phyloP scores from a whole-genome alignment of 1,140 invertebrate species.

The Rhopalosiphum maidis region DNA sequence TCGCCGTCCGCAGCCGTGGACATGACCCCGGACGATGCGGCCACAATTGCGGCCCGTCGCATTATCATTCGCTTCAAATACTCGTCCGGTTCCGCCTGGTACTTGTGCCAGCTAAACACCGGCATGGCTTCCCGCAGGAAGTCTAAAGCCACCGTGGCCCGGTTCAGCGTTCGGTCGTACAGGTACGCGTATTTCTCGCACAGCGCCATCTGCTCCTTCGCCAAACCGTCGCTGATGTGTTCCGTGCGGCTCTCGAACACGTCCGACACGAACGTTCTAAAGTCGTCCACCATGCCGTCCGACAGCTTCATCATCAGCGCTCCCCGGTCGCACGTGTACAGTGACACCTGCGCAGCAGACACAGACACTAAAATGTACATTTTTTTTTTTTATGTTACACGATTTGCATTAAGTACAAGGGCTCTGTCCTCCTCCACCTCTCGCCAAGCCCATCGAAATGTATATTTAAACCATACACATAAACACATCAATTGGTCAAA shows the following conservation, averaged over 20 bases:
- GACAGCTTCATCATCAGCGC: background rate
- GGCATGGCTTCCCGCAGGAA: constrained; percentile 24
- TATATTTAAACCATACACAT: too few relatives aligned
- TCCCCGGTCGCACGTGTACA: constrained; percentile 34
- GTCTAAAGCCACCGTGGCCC: constrained; percentile 29
- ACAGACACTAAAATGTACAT: too few relatives aligned
- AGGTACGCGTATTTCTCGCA: constrained; percentile 21
- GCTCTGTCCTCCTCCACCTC: too few relatives aligned
- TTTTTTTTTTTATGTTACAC: too few relatives aligned
- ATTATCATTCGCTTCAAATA: background rate
- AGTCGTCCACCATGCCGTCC: constrained; percentile 28
- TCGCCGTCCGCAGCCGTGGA: background rate
- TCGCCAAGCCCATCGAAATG: too few relatives aligned
- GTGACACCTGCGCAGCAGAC: background rate
- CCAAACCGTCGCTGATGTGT: constrained; percentile 46
- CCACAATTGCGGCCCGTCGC: background rate
- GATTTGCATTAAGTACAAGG: too few relatives aligned
- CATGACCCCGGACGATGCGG: background rate
- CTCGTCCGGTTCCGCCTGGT: background rate
- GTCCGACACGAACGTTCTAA: constrained; percentile 2
- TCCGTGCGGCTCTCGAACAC: constrained; percentile 35
- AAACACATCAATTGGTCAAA: too few relatives aligned
- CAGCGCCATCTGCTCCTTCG: constrained; percentile 26
- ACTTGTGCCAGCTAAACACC: constrained; percentile 38
- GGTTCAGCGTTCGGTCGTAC: background rate